A percentile compares a stretch with the other conserved stretches of the same genome.
Conservation (phyloP, 2,888 invertebrate genomes). For the Cactoblastis cactorum region DNA sequence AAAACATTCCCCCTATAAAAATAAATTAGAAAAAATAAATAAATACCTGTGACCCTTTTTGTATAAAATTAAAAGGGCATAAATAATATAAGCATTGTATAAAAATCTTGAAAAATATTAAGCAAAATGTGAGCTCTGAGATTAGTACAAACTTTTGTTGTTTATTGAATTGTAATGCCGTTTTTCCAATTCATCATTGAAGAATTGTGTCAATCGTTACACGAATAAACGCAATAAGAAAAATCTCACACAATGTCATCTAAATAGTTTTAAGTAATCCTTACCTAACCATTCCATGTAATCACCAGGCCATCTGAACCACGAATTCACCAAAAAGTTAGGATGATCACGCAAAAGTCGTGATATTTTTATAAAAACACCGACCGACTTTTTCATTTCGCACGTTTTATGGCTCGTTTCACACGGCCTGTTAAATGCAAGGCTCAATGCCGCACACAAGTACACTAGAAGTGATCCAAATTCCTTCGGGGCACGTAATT, state of each 20-base stretch:
- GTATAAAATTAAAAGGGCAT: too few relatives aligned
- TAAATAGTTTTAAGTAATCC: slow-evolving; percentile 23
- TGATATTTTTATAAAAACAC: slow-evolving; percentile 30
- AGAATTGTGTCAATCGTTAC: background rate
- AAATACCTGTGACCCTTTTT: too few relatives aligned
- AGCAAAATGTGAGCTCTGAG: too few relatives aligned
- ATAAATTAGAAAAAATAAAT: too few relatives aligned
- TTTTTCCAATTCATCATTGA: background rate
- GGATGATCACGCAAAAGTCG: slow-evolving; percentile 41
- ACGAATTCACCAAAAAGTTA: slow-evolving; percentile 32
- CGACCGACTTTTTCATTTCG: slow-evolving; percentile 53
- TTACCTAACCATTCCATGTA: slow-evolving; percentile 36
- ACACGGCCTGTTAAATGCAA: slow-evolving; percentile 43
- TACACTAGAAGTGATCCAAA: slow-evolving; percentile 51
- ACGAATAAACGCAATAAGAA: slow-evolving; percentile 4
- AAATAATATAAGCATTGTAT: too few relatives aligned
- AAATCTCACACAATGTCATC: slow-evolving; percentile 12
- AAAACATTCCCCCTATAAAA: too few relatives aligned
- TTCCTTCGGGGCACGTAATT: slow-evolving; percentile 54
- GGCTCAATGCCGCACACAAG: slow-evolving; percentile 52
- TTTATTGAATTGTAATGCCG: background rate
- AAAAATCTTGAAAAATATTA: too few relatives aligned
- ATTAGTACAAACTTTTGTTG: background rate
- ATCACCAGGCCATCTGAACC: slow-evolving; percentile 29
- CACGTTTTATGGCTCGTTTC: slow-evolving; percentile 59